Percentiles rank a stretch among this genome's conserved stretches.
Evolutionary conservation across 2,888 invertebrate genomes (phyloP).

Genomic region (Nymphalis urticae): DNA sequence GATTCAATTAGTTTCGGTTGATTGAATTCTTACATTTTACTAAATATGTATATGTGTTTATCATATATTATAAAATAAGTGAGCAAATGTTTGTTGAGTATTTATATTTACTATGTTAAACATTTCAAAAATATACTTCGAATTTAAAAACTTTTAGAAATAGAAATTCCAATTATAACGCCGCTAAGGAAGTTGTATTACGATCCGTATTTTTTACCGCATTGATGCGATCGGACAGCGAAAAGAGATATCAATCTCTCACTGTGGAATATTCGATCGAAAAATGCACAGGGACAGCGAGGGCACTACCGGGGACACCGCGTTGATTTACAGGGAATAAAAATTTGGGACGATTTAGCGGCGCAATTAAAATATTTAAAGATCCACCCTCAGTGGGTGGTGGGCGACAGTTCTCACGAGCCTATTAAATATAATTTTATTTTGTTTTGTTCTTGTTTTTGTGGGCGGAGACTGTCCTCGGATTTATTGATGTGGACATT

Average conservation of each 20-base stretch:
- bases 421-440: conserved; percentile 79
- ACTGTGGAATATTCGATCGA: conserved; percentile 33
- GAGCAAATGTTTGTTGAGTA: too few species aligned
- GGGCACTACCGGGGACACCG: conserved; percentile 69
- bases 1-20: too few species aligned
- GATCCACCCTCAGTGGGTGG: conserved; percentile 77
- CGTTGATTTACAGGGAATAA: conserved; percentile 78
- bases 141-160: too few species aligned
- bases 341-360: conserved; percentile 72
- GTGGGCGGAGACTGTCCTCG: conserved; percentile 47
- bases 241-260: conserved; percentile 30
- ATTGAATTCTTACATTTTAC: too few species aligned
- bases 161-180: neutral
- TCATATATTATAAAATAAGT: too few species aligned
- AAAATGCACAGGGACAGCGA: conserved; percentile 30
- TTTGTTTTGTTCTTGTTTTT: conserved; percentile 68
- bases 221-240: conserved; percentile 22
- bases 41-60: too few species aligned
- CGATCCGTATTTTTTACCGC: conserved; percentile 14
- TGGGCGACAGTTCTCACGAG: conserved; percentile 80
- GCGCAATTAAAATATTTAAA: conserved; percentile 80
- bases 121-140: too few species aligned
- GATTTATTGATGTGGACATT: conserved; percentile 55
- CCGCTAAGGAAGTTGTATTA: neutral
- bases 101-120: too few species aligned